phyloP scores from a whole-genome alignment of 2,888 invertebrate species.

The Frankliniella intonsa region DNA sequence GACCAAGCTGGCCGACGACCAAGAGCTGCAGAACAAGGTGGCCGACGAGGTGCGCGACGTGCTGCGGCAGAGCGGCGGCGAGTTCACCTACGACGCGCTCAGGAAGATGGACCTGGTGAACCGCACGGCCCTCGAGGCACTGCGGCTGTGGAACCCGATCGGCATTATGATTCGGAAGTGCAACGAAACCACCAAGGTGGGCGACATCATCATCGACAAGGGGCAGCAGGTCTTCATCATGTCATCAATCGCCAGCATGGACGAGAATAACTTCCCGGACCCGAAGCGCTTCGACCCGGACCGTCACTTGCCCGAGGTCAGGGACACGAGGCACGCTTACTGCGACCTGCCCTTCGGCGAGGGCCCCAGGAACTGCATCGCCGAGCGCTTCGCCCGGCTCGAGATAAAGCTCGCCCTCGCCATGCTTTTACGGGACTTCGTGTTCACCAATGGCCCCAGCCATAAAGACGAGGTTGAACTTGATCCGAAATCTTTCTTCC shows the following conservation, averaged over 20 bases:
- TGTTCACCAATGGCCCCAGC: background rate
- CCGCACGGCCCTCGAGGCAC: background rate
- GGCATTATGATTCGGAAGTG: background rate
- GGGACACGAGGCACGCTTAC: background rate
- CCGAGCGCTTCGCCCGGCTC: conserved; percentile 4
- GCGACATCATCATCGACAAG: background rate
- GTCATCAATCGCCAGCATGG: background rate
- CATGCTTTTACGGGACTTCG: background rate
- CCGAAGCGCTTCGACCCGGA: background rate
- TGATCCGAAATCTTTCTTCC: background rate
- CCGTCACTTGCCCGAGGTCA: background rate
- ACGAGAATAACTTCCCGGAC: background rate
- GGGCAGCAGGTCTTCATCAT: background rate
- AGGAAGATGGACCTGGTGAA: conserved; percentile 6
- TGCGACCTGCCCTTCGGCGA: conserved; percentile 46
- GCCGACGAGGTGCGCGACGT: conserved; percentile 11
- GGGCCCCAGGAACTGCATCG: conserved; percentile 46
- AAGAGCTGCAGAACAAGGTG: background rate
- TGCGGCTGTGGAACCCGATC: background rate
- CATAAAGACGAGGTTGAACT: background rate
- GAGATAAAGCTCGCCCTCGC: conserved; percentile 14
- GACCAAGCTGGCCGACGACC: background rate
- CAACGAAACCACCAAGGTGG: background rate
- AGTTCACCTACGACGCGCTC: background rate
- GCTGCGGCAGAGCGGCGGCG: background rate